Evolutionary conservation across 1,140 invertebrate genomes (phyloP).

Genomic region (Ooceraea biroi): DNA sequence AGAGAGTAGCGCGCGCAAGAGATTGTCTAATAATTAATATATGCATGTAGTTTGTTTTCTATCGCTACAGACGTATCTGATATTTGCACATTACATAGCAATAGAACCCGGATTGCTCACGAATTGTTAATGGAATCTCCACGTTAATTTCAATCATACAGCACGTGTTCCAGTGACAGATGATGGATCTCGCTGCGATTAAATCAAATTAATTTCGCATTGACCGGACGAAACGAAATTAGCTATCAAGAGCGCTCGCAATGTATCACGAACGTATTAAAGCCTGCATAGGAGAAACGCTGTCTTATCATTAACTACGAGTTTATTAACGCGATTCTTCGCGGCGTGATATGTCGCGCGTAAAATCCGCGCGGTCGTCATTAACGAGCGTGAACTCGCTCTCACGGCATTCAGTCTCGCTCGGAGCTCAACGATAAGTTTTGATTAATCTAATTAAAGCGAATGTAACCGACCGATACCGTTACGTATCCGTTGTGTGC

Average conservation of each 20-base stretch:
- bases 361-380: slow-evolving; percentile 10
- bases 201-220: slow-evolving; percentile 22
- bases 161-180: background rate
- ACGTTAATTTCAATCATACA: background rate
- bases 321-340: background rate
- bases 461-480: slow-evolving; percentile 45
- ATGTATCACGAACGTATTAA: background rate
- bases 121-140: too few relatives aligned
- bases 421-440: slow-evolving; percentile 34
- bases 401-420: slow-evolving; percentile 48
- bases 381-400: slow-evolving; percentile 42
- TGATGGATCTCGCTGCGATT: slow-evolving; percentile 12
- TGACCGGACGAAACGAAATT: too few relatives aligned
- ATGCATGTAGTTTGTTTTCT: too few relatives aligned
- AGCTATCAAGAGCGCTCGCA: background rate
- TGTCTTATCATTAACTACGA: too few relatives aligned
- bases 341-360: slow-evolving; percentile 35
- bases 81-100: too few relatives aligned
- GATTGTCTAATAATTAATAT: background rate
- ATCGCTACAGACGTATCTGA: too few relatives aligned
- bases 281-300: too few relatives aligned
- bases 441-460: slow-evolving; percentile 56
- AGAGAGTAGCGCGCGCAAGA: background rate
- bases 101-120: too few relatives aligned
- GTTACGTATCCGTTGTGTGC: slow-evolving; percentile 49